phyloP scores from a whole-genome alignment of 2,888 invertebrate species.

The Chouioia cunea region DNA sequence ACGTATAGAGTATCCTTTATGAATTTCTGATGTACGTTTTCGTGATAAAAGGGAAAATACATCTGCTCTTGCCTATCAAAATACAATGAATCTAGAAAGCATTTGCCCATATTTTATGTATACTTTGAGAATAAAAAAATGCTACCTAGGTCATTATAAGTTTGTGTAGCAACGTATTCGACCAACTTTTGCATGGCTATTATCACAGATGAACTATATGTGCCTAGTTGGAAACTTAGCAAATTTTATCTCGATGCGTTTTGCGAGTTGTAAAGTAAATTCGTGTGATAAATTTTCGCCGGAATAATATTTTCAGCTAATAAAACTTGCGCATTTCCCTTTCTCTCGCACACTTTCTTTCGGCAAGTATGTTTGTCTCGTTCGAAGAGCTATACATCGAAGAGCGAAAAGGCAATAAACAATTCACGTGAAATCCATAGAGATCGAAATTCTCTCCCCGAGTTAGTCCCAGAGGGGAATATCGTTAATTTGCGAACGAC shows the following conservation, averaged over 20 bases:
- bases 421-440: too few relatives aligned
- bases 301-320: slow-evolving; percentile 26
- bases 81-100: too few relatives aligned
- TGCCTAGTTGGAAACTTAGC: slow-evolving; percentile 25
- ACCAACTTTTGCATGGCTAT: slow-evolving; percentile 27
- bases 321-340: slow-evolving; percentile 2
- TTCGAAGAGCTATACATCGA: background rate
- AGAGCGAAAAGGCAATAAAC: too few relatives aligned
- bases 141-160: slow-evolving; percentile 23
- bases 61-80: too few relatives aligned
- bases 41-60: too few relatives aligned
- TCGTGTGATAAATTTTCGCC: background rate
- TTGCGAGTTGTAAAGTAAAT: slow-evolving; percentile 20
- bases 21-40: too few relatives aligned
- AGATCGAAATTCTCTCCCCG: too few relatives aligned
- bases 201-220: slow-evolving; percentile 36
- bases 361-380: background rate
- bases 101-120: too few relatives aligned
- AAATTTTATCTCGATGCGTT: slow-evolving; percentile 26
- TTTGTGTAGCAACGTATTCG: slow-evolving; percentile 26
- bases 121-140: slow-evolving; percentile 5
- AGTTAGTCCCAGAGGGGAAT: background rate
- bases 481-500: slow-evolving; percentile 38
- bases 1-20: too few relatives aligned
- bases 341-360: background rate